Evolutionary conservation across 2,797 vertebrate genomes (phyloP).

Genomic region (Parambassis ranga): DNA sequence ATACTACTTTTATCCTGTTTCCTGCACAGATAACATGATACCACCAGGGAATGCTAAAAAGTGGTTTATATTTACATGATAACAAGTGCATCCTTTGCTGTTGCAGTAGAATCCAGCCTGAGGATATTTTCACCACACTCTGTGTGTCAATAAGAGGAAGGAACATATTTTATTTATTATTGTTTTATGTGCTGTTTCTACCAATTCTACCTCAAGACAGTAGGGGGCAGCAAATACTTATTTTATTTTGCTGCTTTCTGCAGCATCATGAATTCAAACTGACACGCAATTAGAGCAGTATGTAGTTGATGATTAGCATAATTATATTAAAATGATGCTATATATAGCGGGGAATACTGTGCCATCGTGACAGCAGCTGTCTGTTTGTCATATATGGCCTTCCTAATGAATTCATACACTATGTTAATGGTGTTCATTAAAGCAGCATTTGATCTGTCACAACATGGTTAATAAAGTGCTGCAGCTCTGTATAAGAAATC

Average conservation of each 20-base stretch:
- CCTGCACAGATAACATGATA: too few relatives aligned
- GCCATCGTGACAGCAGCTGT: not conserved
- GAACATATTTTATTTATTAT: too few relatives aligned
- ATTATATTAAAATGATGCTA: not conserved
- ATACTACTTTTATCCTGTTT: too few relatives aligned
- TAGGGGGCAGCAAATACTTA: constrained; percentile 54
- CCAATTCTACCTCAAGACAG: not conserved
- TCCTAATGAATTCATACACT: not conserved
- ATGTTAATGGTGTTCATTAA: not conserved
- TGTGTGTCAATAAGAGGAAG: too few relatives aligned
- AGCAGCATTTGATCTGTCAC: not conserved
- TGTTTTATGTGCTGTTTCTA: too few relatives aligned
- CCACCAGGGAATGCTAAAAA: too few relatives aligned
- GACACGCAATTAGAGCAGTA: not conserved
- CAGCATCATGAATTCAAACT: not conserved
- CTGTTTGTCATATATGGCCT: not conserved
- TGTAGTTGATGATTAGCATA: not conserved
- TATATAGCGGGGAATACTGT: not conserved
- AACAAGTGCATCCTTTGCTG: too few relatives aligned
- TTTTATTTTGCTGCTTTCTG: not conserved
- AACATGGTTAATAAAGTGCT: not conserved
- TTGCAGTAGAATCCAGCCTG: too few relatives aligned
- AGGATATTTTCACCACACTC: too few relatives aligned
- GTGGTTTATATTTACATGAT: too few relatives aligned
- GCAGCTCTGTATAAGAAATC: not conserved